Evolutionary conservation across 92 coral and sea anemone species (phyloP).

Genomic region (Pocillopora meandrina): DNA sequence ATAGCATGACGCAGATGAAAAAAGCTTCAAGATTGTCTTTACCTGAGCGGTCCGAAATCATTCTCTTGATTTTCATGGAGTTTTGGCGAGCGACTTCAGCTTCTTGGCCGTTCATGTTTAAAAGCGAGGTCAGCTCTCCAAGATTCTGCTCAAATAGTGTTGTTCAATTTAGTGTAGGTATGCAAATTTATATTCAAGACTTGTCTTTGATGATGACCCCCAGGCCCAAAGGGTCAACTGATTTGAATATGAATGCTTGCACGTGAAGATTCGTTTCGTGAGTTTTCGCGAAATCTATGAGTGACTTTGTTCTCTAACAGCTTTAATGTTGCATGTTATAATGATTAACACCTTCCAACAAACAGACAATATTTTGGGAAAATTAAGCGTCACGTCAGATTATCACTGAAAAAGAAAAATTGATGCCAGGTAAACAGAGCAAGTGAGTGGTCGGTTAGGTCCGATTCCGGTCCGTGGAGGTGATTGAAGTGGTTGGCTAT

Average conservation of each 20-base stretch:
- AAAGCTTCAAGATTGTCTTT: background rate
- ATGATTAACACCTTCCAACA: background rate
- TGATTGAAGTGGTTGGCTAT: too few species aligned
- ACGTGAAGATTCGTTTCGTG: background rate
- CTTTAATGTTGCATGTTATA: background rate
- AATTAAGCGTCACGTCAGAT: too few species aligned
- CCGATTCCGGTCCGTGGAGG: too few species aligned
- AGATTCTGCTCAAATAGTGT: background rate
- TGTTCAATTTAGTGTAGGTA: constrained; percentile 18
- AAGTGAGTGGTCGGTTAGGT: too few species aligned
- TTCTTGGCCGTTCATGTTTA: constrained; percentile 34
- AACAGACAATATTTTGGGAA: background rate
- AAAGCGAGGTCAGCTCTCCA: background rate
- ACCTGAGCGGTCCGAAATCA: constrained; percentile 57
- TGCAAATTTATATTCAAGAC: constrained; percentile 25
- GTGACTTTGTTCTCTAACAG: background rate
- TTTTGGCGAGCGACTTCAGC: constrained; percentile 56
- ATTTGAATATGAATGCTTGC: constrained; percentile 16
- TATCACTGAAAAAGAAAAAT: too few species aligned
- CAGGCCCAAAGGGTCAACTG: background rate
- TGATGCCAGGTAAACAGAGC: too few species aligned
- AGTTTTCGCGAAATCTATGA: background rate
- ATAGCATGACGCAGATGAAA: too few species aligned
- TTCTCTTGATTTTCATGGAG: constrained; percentile 52
- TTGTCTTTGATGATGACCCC: background rate